phyloP scores from a whole-genome alignment of 2,797 vertebrate species.

The Macropus fuliginosus region DNA sequence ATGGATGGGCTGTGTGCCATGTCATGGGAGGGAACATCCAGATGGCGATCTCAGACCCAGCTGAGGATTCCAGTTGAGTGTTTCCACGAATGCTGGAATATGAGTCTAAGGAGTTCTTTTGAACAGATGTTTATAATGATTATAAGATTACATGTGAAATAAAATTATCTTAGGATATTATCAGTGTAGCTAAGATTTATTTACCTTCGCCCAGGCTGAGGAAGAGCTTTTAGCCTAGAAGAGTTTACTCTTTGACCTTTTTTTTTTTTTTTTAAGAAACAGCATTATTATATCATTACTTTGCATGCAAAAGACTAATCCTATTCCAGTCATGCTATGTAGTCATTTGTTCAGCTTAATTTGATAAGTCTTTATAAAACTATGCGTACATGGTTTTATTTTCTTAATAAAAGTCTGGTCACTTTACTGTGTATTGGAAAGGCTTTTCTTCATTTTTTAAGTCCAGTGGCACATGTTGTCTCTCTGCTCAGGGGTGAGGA shows the following conservation, averaged over 20 bases:
- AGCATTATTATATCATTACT: not conserved
- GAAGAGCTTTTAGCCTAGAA: not conserved
- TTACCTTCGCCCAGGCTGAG: not conserved
- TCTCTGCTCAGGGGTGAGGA: too few relatives aligned
- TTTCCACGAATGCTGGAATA: not conserved
- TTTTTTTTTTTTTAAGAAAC: not conserved
- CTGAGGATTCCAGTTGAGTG: not conserved
- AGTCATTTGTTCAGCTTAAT: not conserved
- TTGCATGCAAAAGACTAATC: not conserved
- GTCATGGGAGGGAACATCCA: not conserved
- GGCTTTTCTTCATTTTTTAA: not conserved
- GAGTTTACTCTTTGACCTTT: not conserved
- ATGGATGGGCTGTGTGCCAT: not conserved
- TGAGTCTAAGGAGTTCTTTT: not conserved
- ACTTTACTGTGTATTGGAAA: not conserved
- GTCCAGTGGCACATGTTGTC: not conserved
- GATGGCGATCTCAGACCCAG: not conserved
- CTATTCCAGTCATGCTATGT: not conserved
- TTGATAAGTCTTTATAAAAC: not conserved
- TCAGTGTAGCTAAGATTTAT: not conserved
- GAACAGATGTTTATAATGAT: not conserved
- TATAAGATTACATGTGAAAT: not conserved
- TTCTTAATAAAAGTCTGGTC: not conserved
- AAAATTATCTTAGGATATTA: not conserved
- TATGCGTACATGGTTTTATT: not conserved